Percentiles rank a stretch among this genome's conserved stretches.
Conservation (phyloP, 2,888 invertebrate species). For the Parascotia fuliginaria region DNA sequence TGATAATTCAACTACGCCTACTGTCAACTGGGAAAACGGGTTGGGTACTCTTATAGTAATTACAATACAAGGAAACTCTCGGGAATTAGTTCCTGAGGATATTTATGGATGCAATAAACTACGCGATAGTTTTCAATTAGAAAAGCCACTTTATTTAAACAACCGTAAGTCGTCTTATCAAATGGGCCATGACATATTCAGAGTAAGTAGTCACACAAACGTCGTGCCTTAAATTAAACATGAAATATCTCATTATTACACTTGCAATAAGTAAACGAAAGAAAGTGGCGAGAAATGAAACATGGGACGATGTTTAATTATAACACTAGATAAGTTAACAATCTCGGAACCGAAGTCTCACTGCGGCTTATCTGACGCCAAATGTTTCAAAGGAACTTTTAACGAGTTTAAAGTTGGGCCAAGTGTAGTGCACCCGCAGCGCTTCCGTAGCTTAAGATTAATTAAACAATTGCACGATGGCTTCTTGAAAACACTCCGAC, state of each 20-base stretch:
- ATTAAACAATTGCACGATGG: conserved; percentile 86
- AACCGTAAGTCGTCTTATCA: too few species aligned
- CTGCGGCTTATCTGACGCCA: conserved; percentile 85
- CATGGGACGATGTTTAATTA: conserved; percentile 74
- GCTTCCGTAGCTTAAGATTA: conserved; percentile 80
- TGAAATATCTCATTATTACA: conserved; percentile 21
- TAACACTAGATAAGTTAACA: conserved; percentile 83
- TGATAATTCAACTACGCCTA: conserved; percentile 10
- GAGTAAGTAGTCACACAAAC: too few species aligned
- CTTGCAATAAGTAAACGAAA: conserved; percentile 33
- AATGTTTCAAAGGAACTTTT: conserved; percentile 85
- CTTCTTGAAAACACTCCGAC: conserved; percentile 85
- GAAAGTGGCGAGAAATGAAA: conserved; percentile 54
- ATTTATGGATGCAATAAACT: neutral
- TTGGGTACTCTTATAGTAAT: conserved; percentile 6
- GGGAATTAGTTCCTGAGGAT: conserved; percentile 4
- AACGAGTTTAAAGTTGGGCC: conserved; percentile 85
- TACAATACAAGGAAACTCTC: conserved; percentile 1
- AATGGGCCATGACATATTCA: too few species aligned
- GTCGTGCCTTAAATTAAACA: too few species aligned
- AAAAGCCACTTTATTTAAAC: neutral
- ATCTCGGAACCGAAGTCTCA: conserved; percentile 78
- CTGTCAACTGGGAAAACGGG: conserved; percentile 6
- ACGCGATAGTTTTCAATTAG: neutral
- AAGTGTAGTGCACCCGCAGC: conserved; percentile 82